Conservation (phyloP, 2,113 vertebrate species). For the Sinocyclocheilus maitianheensis region DNA sequence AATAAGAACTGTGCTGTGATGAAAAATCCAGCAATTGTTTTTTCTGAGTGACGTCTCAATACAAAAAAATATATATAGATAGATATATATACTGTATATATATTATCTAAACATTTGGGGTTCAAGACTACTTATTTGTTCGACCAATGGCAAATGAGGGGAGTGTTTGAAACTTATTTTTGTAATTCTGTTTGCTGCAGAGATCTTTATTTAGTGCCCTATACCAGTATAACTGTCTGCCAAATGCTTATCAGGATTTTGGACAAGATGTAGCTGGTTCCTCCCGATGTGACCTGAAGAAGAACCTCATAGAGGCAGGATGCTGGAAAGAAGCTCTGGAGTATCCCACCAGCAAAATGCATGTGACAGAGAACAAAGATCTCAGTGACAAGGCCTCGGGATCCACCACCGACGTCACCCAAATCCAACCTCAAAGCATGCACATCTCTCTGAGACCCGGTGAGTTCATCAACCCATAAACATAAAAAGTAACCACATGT, state of each 20-base stretch:
- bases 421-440: constrained; percentile 92
- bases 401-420: constrained; percentile 80
- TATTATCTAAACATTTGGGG: too few species aligned
- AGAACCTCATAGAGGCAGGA: constrained; percentile 77
- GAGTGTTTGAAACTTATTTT: background rate
- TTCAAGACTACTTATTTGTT: background rate
- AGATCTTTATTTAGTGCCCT: background rate
- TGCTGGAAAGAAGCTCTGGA: constrained; percentile 77
- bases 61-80: too few species aligned
- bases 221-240: background rate
- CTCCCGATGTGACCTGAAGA: constrained; percentile 84
- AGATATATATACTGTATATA: too few species aligned
- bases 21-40: background rate
- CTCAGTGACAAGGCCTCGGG: constrained; percentile 89
- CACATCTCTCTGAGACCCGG: constrained; percentile 86
- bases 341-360: constrained; percentile 79
- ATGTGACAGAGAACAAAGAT: constrained; percentile 75
- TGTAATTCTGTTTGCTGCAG: background rate
- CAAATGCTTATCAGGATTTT: constrained; percentile 70
- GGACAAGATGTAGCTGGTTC: constrained; percentile 59
- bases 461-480: constrained; percentile 61
- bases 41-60: too few species aligned
- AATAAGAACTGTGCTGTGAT: background rate
- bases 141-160: background rate
- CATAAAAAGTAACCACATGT: too few species aligned